These are phyloP conservation scores for Oreotrochilus melanogaster DNA, from an alignment of 2,113 vertebrate species.

Conservation along the genomic window DNA sequence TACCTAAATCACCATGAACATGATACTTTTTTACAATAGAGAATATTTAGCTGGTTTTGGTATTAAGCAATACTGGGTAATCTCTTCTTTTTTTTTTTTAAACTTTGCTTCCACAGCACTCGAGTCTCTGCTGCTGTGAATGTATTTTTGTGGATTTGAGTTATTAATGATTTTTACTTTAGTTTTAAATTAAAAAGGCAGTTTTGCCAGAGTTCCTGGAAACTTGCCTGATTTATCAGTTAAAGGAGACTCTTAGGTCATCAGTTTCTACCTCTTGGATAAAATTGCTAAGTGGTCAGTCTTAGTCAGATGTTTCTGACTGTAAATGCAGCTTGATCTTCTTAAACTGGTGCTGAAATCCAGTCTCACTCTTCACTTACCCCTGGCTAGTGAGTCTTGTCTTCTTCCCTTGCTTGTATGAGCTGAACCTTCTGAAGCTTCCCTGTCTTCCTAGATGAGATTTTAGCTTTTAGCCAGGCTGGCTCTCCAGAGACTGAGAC, in stretches of 20 bases:
- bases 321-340: not conserved
- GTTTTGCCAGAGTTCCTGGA: not conserved
- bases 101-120: not conserved
- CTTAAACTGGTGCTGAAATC: not conserved
- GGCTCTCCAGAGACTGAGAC: not conserved
- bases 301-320: not conserved
- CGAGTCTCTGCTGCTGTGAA: not conserved
- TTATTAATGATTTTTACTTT: not conserved
- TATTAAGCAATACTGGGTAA: not conserved
- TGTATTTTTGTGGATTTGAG: not conserved
- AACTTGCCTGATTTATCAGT: not conserved
- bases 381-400: not conserved
- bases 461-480: not conserved
- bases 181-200: not conserved
- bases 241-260: not conserved
- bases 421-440: not conserved
- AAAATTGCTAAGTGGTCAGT: not conserved
- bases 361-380: not conserved
- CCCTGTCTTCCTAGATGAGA: not conserved
- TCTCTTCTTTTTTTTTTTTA: not conserved
- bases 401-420: not conserved
- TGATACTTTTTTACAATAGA: not conserved
- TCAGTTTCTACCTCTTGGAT: not conserved
- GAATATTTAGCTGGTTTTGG: not conserved
- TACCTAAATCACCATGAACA: not conserved